These are phyloP conservation scores for Entomyzon cyanotis DNA, from an alignment of 2,113 vertebrate species.

Conservation along the genomic window DNA sequence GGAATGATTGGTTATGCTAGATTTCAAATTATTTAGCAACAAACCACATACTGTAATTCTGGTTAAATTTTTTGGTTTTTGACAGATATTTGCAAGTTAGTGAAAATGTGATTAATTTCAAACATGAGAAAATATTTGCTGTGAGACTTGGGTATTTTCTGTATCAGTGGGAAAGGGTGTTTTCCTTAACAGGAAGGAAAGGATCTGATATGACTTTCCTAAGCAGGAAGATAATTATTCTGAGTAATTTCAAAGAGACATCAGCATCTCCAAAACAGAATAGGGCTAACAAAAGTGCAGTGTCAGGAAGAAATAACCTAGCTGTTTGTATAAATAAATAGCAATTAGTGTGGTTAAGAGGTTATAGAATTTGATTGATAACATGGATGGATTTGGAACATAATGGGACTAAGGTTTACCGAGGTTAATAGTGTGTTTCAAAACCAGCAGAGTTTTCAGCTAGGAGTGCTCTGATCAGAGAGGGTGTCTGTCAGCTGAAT, in stretches of 20 bases:
- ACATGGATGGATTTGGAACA: neutral
- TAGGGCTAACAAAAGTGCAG: neutral
- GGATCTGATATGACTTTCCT: neutral
- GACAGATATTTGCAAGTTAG: neutral
- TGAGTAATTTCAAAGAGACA: neutral
- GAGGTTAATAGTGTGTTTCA: neutral
- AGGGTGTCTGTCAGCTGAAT: neutral
- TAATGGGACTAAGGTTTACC: neutral
- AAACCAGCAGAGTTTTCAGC: neutral
- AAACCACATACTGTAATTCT: neutral
- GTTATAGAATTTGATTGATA: neutral
- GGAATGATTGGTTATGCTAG: neutral
- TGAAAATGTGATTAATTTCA: neutral
- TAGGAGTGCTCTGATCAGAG: neutral
- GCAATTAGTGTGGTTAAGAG: neutral
- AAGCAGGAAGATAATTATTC: neutral
- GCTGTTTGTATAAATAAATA: neutral
- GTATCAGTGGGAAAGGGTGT: neutral
- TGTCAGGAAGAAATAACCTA: neutral
- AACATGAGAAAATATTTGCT: neutral
- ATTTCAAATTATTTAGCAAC: neutral
- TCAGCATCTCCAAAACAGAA: neutral
- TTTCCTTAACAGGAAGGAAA: neutral
- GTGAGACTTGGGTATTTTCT: neutral
- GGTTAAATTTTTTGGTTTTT: neutral